Percentiles rank a stretch among this genome's conserved stretches.
phyloP scores from a whole-genome alignment of 2,113 vertebrate species.

The Gallinago undulata region DNA sequence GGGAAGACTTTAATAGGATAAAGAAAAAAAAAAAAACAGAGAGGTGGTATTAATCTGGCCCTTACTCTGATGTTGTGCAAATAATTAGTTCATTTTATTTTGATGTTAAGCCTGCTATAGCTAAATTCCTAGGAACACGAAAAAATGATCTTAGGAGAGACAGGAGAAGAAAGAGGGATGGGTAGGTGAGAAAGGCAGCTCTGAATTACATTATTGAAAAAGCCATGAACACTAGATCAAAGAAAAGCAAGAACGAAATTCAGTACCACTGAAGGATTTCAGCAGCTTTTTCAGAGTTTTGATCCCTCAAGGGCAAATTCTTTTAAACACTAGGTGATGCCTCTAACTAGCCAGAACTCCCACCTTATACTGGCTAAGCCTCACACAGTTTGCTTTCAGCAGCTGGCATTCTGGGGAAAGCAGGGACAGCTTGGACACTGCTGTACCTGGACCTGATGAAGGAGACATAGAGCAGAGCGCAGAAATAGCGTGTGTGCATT shows the following conservation, averaged over 20 bases:
- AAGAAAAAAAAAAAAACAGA: neutral
- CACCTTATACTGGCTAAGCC: neutral
- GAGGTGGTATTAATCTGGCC: neutral
- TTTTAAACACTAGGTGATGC: neutral
- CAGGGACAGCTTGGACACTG: neutral
- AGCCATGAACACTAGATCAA: slow-evolving; percentile 18
- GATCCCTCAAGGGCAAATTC: slow-evolving; percentile 16
- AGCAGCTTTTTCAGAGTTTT: slow-evolving; percentile 10
- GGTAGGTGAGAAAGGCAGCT: slow-evolving; percentile 26
- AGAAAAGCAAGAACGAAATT: slow-evolving; percentile 7
- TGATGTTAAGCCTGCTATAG: neutral
- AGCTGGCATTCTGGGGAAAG: neutral
- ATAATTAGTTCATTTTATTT: slow-evolving; percentile 9
- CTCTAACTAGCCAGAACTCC: slow-evolving; percentile 3
- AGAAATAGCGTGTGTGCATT: neutral
- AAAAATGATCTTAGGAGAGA: neutral
- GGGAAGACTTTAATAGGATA: neutral
- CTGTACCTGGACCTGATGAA: neutral
- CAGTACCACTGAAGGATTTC: slow-evolving; percentile 15
- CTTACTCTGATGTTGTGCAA: neutral
- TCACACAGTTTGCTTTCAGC: neutral
- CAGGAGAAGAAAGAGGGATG: neutral
- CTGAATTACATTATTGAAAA: slow-evolving; percentile 3
- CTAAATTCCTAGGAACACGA: neutral
- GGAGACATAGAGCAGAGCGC: neutral